Percentiles rank a stretch among this genome's conserved stretches.
Evolutionary conservation across 2,888 invertebrate species (phyloP).

Genomic region (Patella caerulea): DNA sequence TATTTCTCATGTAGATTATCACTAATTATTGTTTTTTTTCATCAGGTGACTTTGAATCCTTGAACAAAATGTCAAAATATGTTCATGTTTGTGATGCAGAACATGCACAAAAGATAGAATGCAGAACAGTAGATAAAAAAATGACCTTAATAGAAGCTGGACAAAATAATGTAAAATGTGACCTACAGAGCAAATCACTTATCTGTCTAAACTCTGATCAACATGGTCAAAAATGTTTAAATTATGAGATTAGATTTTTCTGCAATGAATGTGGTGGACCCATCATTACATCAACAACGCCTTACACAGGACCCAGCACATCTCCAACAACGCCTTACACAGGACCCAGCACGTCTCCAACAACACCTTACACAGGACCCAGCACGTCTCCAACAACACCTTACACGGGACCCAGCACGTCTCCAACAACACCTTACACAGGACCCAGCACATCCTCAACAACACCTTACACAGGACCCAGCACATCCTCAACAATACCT

Average conservation of each 20-base stretch:
- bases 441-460: slow-evolving; percentile 22
- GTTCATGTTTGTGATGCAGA: slow-evolving; percentile 44
- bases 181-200: slow-evolving; percentile 31
- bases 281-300: slow-evolving; percentile 7
- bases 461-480: slow-evolving; percentile 21
- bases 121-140: slow-evolving; percentile 49
- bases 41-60: slow-evolving; percentile 47
- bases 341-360: slow-evolving; percentile 18
- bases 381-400: slow-evolving; percentile 5
- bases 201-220: slow-evolving; percentile 48
- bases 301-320: slow-evolving; percentile 7
- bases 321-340: slow-evolving; percentile 35
- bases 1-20: too few species aligned
- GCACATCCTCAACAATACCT: slow-evolving; percentile 33
- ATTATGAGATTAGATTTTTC: slow-evolving; percentile 67
- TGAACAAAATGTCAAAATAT: slow-evolving; percentile 42
- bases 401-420: background rate
- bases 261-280: slow-evolving; percentile 59
- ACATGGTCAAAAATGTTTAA: slow-evolving; percentile 47
- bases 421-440: background rate
- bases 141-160: slow-evolving; percentile 46
- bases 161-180: slow-evolving; percentile 39
- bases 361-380: slow-evolving; percentile 20
- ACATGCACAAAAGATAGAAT: slow-evolving; percentile 42
- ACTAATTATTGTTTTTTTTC: too few species aligned